A percentile compares a stretch with the other conserved stretches of the same genome.
phyloP scores from a whole-genome alignment of 2,113 vertebrate genomes.

The Vireo altiloquus region DNA sequence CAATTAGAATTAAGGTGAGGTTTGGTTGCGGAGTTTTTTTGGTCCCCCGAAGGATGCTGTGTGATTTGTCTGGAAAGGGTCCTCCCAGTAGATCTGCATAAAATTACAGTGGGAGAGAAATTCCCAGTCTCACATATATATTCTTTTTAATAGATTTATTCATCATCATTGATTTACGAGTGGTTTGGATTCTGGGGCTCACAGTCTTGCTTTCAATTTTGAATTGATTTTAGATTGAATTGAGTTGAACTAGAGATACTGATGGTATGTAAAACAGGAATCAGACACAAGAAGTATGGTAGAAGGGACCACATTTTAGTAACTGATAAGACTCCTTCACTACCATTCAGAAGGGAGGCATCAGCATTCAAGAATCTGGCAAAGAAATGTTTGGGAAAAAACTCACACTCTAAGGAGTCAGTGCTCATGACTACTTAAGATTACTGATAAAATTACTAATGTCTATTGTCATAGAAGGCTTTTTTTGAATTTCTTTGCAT shows the following conservation, averaged over 20 bases:
- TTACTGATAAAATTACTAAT: background rate
- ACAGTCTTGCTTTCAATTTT: background rate
- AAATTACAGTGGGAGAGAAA: background rate
- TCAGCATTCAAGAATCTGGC: background rate
- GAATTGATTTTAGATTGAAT: background rate
- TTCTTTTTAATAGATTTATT: background rate
- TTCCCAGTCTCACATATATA: background rate
- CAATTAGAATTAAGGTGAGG: conserved; percentile 77
- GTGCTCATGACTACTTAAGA: background rate
- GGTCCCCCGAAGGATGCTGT: fast-evolving
- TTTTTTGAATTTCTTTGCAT: background rate
- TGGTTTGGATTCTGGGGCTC: background rate
- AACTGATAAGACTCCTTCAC: background rate
- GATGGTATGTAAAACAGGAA: background rate
- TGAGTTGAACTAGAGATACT: background rate
- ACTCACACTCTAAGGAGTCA: background rate
- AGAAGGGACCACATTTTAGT: background rate
- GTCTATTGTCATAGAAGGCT: background rate
- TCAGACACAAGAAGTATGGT: background rate
- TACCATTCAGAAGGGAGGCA: background rate
- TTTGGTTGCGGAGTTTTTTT: background rate
- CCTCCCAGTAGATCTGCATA: background rate
- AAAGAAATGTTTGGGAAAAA: background rate
- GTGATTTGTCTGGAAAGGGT: background rate
- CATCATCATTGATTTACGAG: background rate